Conservation (phyloP, 2,113 vertebrate genomes). For the Chaetops frenatus region DNA sequence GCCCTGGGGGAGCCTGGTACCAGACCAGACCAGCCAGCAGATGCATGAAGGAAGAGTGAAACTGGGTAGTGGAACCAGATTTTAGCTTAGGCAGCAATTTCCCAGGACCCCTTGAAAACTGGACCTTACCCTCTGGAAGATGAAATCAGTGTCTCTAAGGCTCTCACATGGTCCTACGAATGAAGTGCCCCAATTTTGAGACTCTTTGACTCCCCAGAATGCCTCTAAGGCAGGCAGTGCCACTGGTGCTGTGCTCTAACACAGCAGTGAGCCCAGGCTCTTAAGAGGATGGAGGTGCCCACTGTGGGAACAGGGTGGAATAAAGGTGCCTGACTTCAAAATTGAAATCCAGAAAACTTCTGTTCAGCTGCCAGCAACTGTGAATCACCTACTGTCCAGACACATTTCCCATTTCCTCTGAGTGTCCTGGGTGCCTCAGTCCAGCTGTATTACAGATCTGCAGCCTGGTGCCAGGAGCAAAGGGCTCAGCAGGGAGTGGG, state of each 20-base stretch:
- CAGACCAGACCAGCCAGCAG: not conserved
- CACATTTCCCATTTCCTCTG: constrained; percentile 8
- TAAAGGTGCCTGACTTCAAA: not conserved
- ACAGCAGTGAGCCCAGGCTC: not conserved
- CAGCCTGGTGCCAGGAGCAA: not conserved
- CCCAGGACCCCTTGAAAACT: not conserved
- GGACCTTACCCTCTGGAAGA: not conserved
- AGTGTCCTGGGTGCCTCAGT: constrained; percentile 12
- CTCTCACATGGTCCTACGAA: not conserved
- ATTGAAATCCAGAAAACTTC: constrained; percentile 40
- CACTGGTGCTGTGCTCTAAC: rapidly evolving
- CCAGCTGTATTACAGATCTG: not conserved
- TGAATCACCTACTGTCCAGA: constrained; percentile 50
- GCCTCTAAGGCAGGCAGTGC: not conserved
- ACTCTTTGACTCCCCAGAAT: not conserved
- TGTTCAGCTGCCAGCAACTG: constrained; percentile 38
- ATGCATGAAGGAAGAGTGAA: not conserved
- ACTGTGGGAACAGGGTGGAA: constrained; percentile 18
- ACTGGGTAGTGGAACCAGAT: not conserved
- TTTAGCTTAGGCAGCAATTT: not conserved
- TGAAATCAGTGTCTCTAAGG: not conserved
- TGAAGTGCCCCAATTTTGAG: not conserved
- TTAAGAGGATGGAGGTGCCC: not conserved
- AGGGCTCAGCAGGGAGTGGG: not conserved
- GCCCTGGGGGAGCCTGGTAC: not conserved